These are phyloP conservation scores for Drepana falcataria DNA, from an alignment of 2,888 invertebrate genomes.

Conservation along the genomic window DNA sequence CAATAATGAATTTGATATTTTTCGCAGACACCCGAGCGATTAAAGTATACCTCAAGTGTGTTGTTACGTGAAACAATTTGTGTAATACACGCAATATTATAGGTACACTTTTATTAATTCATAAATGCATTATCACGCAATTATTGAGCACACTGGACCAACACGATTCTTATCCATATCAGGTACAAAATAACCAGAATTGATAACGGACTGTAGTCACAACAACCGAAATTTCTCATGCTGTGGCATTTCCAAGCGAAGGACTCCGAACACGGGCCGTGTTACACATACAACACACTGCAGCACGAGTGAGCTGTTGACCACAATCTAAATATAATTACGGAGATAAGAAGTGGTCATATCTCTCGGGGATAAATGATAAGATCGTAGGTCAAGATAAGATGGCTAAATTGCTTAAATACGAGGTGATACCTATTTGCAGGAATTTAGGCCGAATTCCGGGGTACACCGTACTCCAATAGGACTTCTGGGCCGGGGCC, in stretches of 20 bases:
- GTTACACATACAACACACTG: conserved; percentile 75
- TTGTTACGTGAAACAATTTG: no score
- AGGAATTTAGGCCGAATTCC: conserved; percentile 21
- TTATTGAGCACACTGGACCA: background rate
- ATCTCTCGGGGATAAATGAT: conserved; percentile 18
- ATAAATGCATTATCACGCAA: no score
- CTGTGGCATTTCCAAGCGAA: conserved; percentile 63
- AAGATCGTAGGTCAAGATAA: conserved; percentile 13
- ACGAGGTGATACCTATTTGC: conserved; percentile 17
- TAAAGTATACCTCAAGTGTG: no score
- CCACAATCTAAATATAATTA: conserved; percentile 2
- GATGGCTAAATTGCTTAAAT: conserved; percentile 5
- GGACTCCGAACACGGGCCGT: conserved; percentile 73
- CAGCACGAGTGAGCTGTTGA: conserved; percentile 58
- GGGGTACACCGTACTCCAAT: no score
- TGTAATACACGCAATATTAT: no score
- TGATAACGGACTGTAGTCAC: conserved; percentile 69
- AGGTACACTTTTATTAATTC: no score
- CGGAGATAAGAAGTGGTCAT: conserved; percentile 6
- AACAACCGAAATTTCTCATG: conserved; percentile 64
- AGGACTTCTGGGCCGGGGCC: conserved; percentile 69
- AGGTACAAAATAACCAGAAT: conserved; percentile 67
- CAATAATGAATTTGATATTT: no score
- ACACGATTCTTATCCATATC: conserved; percentile 8
- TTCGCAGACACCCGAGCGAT: no score